Evolutionary conservation across 2,888 invertebrate species (phyloP).

Genomic region (Diaperis boleti): DNA sequence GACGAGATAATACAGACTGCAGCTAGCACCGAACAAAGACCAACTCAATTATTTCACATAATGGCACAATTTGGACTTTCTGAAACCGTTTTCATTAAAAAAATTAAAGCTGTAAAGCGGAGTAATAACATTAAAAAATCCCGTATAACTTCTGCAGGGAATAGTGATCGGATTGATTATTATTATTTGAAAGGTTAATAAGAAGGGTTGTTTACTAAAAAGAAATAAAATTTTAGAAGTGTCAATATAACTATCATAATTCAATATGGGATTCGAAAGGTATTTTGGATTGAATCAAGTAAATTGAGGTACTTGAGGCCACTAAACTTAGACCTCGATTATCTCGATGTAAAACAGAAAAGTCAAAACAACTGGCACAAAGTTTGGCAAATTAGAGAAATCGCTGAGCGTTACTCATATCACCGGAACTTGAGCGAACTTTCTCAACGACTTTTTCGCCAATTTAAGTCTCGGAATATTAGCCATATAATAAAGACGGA

Average conservation of each 20-base stretch:
- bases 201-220: too few species aligned
- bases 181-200: too few species aligned
- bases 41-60: constrained; percentile 16
- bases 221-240: too few species aligned
- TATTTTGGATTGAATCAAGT: neutral
- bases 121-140: neutral
- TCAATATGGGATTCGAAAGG: too few species aligned
- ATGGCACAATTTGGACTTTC: constrained; percentile 4
- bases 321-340: constrained; percentile 39
- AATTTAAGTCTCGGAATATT: constrained; percentile 46
- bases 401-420: constrained; percentile 58
- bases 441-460: constrained; percentile 48
- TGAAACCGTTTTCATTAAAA: constrained; percentile 5
- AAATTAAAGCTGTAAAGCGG: constrained; percentile 4
- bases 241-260: too few species aligned
- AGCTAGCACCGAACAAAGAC: constrained; percentile 13
- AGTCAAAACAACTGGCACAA: constrained; percentile 51
- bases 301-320: too few species aligned
- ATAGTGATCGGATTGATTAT: too few species aligned
- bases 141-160: too few species aligned
- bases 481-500: constrained; percentile 35
- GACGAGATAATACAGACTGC: constrained; percentile 42
- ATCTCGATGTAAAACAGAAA: constrained; percentile 47
- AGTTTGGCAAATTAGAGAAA: constrained; percentile 59
- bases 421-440: constrained; percentile 53